Evolutionary conservation across 1,140 invertebrate genomes (phyloP).

Genomic region (Magallana gigas): DNA sequence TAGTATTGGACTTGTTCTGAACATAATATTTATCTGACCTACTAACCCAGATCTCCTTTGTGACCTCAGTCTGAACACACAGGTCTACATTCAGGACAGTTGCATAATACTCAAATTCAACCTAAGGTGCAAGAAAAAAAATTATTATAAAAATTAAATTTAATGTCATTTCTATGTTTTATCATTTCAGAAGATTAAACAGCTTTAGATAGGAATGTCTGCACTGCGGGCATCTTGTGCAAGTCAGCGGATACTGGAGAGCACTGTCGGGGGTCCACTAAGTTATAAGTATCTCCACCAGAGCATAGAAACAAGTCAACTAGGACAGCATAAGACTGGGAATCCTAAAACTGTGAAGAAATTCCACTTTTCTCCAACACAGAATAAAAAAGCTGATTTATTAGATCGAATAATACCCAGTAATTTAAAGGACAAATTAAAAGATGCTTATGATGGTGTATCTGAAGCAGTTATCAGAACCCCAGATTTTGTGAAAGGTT

Average conservation of each 20-base stretch:
- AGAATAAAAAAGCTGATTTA: not conserved
- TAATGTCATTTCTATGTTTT: not conserved
- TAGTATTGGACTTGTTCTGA: no score
- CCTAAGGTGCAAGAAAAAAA: not conserved
- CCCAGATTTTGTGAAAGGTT: conserved; percentile 3
- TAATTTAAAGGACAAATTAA: not conserved
- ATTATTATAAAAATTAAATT: not conserved
- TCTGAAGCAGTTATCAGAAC: not conserved
- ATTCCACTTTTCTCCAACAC: conserved; percentile 4
- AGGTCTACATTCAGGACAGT: no score
- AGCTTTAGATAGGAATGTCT: not conserved
- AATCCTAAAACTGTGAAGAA: conserved; percentile 17
- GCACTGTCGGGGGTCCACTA: not conserved
- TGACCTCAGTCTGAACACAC: no score
- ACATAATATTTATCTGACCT: conserved; percentile 19
- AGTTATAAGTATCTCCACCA: conserved; percentile 3
- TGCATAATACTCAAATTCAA: no score
- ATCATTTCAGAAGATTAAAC: not conserved
- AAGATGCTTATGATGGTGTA: not conserved
- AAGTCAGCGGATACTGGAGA: not conserved
- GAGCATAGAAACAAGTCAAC: conserved; percentile 17
- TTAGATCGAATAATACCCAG: not conserved
- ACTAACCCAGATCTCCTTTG: not conserved
- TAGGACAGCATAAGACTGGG: not conserved
- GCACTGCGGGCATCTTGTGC: conserved; percentile 8